phyloP scores from a whole-genome alignment of 37 sponge, comb jelly and placozoan genomes.

The Aplysina aerophoba region DNA sequence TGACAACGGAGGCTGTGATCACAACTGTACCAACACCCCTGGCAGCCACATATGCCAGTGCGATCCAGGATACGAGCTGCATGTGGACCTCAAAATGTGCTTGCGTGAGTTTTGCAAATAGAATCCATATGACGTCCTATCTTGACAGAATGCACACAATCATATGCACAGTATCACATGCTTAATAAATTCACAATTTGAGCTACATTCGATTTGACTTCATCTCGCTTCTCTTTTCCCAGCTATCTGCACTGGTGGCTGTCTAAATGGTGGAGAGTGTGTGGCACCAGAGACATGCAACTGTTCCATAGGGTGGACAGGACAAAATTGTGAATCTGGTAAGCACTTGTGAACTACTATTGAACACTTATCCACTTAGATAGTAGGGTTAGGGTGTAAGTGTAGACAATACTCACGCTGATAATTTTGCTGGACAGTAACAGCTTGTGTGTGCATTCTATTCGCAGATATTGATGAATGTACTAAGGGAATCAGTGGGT shows the following conservation, averaged over 20 bases:
- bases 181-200: too few species aligned
- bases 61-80: slow-evolving; percentile 13
- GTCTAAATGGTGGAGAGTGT: not conserved
- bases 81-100: not conserved
- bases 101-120: not conserved
- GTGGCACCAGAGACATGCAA: not conserved
- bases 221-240: too few species aligned
- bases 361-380: too few species aligned
- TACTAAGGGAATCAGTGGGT: slow-evolving; percentile 4
- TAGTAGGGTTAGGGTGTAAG: too few species aligned
- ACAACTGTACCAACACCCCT: slow-evolving; percentile 18
- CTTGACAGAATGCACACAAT: not conserved
- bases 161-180: too few species aligned
- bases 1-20: slow-evolving; percentile 32
- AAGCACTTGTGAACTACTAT: not conserved
- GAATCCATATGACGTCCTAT: not conserved
- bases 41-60: slow-evolving; percentile 17
- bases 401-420: too few species aligned
- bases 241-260: slow-evolving; percentile 6
- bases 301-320: not conserved
- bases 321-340: not conserved
- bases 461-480: slow-evolving; percentile 41
- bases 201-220: too few species aligned
- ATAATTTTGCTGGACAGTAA: too few species aligned
- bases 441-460: too few species aligned